These are phyloP conservation scores for Eupelmus urozonus DNA, from an alignment of 2,888 invertebrate genomes.

Conservation along the genomic window DNA sequence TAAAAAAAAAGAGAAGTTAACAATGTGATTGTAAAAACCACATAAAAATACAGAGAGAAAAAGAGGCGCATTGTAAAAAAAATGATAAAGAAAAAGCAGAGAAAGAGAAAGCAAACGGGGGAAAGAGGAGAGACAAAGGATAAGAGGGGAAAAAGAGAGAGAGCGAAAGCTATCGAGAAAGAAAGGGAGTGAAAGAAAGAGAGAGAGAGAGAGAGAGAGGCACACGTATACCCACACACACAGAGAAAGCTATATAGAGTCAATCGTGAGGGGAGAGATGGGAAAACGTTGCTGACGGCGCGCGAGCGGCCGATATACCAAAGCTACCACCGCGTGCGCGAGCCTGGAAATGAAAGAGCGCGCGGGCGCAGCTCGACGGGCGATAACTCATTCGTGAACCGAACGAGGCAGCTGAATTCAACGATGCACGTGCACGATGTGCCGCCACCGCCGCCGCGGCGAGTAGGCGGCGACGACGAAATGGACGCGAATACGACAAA, in stretches of 20 bases:
- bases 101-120: conserved; percentile 35
- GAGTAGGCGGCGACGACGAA: conserved; percentile 58
- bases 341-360: conserved; percentile 77
- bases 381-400: conserved; percentile 77
- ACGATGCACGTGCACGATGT: conserved; percentile 73
- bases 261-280: conserved; percentile 61
- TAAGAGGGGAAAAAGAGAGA: conserved; percentile 35
- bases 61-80: background rate
- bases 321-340: conserved; percentile 60
- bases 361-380: conserved; percentile 72
- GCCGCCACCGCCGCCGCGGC: conserved; percentile 61
- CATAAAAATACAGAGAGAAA: background rate
- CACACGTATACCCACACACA: background rate
- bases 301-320: conserved; percentile 62
- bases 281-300: conserved; percentile 70
- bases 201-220: conserved; percentile 41
- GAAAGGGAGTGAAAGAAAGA: conserved; percentile 43
- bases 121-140: conserved; percentile 43
- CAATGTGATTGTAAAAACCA: background rate
- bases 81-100: conserved; percentile 33
- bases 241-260: too few species aligned
- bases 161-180: conserved; percentile 20
- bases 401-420: conserved; percentile 77
- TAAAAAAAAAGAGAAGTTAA: background rate
- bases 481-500: conserved; percentile 13